Evolutionary conservation across 2,113 vertebrate genomes (phyloP).

Genomic region (Melanotaenia duboulayi): DNA sequence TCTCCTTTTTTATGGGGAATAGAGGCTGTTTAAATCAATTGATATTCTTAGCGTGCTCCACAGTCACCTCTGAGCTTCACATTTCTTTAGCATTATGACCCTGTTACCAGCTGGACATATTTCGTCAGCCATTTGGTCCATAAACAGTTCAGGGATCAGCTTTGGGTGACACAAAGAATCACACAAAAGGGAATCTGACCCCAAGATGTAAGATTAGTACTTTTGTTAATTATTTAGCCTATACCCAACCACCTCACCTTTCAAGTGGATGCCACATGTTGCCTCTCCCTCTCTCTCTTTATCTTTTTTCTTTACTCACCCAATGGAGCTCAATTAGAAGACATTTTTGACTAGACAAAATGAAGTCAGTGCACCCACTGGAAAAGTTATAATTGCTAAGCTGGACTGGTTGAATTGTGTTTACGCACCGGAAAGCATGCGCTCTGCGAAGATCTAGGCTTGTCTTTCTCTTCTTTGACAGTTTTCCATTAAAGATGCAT

Average conservation of each 20-base stretch:
- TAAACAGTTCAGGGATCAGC: constrained; percentile 4
- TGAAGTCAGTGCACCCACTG: constrained; percentile 47
- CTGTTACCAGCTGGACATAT: constrained; percentile 36
- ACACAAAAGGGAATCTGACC: constrained; percentile 35
- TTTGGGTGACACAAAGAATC: constrained; percentile 13
- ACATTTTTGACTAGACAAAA: constrained; percentile 34
- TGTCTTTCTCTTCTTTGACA: constrained; percentile 25
- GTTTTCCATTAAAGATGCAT: constrained; percentile 57
- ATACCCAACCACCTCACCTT: constrained; percentile 22
- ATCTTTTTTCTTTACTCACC: background rate
- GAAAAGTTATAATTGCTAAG: constrained; percentile 39
- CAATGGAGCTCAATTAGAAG: constrained; percentile 3
- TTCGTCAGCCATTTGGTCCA: background rate
- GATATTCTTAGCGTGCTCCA: constrained; percentile 5
- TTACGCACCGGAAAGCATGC: constrained; percentile 60
- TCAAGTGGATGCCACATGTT: constrained; percentile 42
- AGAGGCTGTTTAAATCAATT: constrained; percentile 17
- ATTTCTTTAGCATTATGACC: constrained; percentile 21
- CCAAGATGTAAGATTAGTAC: constrained; percentile 46
- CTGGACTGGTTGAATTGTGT: constrained; percentile 38
- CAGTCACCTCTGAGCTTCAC: background rate
- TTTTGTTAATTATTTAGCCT: constrained; percentile 62
- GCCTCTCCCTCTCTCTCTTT: background rate
- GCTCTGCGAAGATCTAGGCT: constrained; percentile 2
- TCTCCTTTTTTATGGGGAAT: constrained; percentile 26